Base-by-base conservation (phyloP, 2,888 invertebrate species). In the Spilarctia lutea region DNA sequence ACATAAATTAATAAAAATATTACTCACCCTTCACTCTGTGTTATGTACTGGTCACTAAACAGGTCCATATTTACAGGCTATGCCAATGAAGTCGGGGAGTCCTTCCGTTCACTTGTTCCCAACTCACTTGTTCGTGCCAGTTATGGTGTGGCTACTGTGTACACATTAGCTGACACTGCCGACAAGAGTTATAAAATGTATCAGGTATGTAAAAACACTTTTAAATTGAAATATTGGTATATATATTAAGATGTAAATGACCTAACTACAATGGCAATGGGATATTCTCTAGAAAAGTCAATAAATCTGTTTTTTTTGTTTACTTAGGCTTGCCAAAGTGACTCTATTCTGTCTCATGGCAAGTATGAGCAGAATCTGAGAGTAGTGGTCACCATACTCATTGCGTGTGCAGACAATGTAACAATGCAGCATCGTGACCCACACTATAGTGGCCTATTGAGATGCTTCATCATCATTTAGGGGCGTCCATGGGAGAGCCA, bases 81-180 rank as follows among this genome's bases (percentile, higher is more conserved):
- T 91, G 97, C 99, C 48, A 99, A 99, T 91, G 99, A 99, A 95
- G 97, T 99, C 7, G 99, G 99, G 0, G 99, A 99, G 95, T 97
- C 99, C 7, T 99, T 99, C 92, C 96, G 99, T 52, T 96, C 97
- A 0, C 92, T 98, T 73, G 97, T 99, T 63, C 97, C 97, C 33
- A 96, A 94, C 60, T 96, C 96, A 83, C 92, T 97, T 81, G 99
- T 99, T 7, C 93, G 95, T 73, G 93, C 96, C 45, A 97, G 98
- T 86, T 99, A 99, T 90, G 97, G 96, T 24, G 92, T 99, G 13
- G 98, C 99, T 48, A 97, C 97, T 81, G 96, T 97, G 0, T 99
- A 99, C 89, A 99, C 99, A 0, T 88, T 98, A 33, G 98, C 98
- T 0, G 99, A 99, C 91, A 98, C 99, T 30, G 91, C 95, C 0